These are phyloP conservation scores for Passer domesticus DNA, from an alignment of 2,113 vertebrate species.

Conservation along the genomic window DNA sequence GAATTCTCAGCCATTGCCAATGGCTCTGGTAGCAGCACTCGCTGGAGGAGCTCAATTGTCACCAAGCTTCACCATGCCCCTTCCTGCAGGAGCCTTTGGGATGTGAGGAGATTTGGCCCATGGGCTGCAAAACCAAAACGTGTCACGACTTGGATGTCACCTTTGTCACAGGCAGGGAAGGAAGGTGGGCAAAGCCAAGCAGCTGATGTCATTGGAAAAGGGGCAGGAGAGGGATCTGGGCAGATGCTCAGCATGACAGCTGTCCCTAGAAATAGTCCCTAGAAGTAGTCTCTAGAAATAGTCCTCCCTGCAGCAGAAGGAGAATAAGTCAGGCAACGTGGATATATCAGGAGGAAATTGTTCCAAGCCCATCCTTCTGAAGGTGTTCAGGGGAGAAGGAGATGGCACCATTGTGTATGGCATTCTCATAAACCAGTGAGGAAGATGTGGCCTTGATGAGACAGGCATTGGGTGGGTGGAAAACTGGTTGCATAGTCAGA, in stretches of 20 bases:
- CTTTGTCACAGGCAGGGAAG: background rate
- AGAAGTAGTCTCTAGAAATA: background rate
- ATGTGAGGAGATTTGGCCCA: background rate
- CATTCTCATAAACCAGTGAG: background rate
- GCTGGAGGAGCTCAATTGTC: background rate
- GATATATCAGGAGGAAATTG: background rate
- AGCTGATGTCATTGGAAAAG: background rate
- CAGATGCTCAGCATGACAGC: background rate
- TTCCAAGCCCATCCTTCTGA: background rate
- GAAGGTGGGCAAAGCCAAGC: background rate
- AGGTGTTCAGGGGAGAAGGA: background rate
- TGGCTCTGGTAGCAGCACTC: fast-evolving
- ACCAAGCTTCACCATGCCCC: background rate
- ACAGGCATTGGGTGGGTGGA: background rate
- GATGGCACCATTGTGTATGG: background rate
- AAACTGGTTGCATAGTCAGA: background rate
- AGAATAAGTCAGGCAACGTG: background rate
- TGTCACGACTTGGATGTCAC: fast-evolving
- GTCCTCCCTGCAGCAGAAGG: background rate
- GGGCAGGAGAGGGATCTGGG: background rate
- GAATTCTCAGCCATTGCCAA: background rate
- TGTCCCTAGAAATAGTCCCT: background rate
- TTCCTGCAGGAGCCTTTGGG: background rate
- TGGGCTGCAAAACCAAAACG: background rate
- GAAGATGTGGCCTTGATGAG: background rate